Evolutionary conservation across 2,113 vertebrate species (phyloP).

Genomic region (Stigmatopora argus): DNA sequence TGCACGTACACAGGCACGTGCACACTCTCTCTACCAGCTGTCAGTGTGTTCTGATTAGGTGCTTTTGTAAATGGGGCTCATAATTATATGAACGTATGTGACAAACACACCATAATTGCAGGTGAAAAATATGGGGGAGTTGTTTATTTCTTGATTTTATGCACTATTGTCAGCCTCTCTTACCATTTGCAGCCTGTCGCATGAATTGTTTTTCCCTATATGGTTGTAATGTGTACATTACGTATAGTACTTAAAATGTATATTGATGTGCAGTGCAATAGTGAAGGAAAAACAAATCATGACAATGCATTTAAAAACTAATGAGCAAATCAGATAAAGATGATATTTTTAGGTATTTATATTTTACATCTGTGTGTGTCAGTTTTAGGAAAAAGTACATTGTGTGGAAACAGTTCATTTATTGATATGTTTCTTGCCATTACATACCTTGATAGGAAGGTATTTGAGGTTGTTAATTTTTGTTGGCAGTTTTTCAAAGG

Average conservation of each 20-base stretch:
- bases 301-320: not conserved
- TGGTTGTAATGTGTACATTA: not conserved
- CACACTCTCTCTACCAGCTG: constrained; percentile 36
- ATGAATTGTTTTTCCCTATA: constrained; percentile 12
- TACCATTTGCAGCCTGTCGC: constrained; percentile 21
- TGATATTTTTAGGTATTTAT: too few relatives aligned
- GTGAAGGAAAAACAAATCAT: not conserved
- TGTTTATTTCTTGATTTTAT: constrained; percentile 25
- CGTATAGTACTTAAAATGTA: not conserved
- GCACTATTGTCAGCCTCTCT: constrained; percentile 21
- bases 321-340: not conserved
- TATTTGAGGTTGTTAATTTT: too few relatives aligned
- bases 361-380: not conserved
- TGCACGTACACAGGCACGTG: constrained; percentile 1
- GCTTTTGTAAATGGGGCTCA: constrained; percentile 37
- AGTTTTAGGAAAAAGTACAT: too few relatives aligned
- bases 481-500: too few relatives aligned
- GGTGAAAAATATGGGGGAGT: constrained; percentile 49
- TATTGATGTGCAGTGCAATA: not conserved
- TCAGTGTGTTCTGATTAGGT: constrained; percentile 46
- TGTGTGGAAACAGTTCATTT: too few relatives aligned
- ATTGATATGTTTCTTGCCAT: too few relatives aligned
- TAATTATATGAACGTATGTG: constrained; percentile 50
- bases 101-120: constrained; percentile 50
- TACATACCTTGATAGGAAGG: too few relatives aligned